Base-by-base conservation (phyloP, 2,888 invertebrate species). In the Lasioglossum malachurum region DNA sequence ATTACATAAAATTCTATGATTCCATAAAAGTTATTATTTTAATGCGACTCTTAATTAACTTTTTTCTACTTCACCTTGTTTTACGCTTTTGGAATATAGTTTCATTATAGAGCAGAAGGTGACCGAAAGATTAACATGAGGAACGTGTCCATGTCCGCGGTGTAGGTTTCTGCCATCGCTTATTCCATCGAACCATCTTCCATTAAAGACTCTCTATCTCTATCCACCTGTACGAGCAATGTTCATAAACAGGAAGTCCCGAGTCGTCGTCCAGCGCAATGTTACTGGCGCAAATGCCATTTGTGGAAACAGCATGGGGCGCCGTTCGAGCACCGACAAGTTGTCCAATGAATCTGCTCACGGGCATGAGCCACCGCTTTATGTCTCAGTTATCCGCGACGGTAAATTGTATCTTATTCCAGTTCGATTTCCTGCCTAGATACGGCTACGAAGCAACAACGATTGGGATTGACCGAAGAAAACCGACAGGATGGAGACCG, bases 221-320 rank as follows among this genome's bases (percentile, higher is more conserved):
- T 78, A 75, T 78, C 80, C 87, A 87, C 87, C 87, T 83, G 87
- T 74, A 80, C 64, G 31, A 75, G 27, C 44, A 71, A n/a, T 27
- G 86, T 81, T 76, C 80, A 75, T 83, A 87, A 78, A 87, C 87
- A 83, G 87, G 87, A 87, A 87, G 82, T 87, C 75, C 60, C 80
- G 67, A 78, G 87, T 67, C 75, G 77, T 14, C 82, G 72, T 14
- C 64, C 79, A 75, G 75, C 74, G 86, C 74, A 76, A 79, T 87
- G 86, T 82, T 82, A 79, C 78, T 53, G 77, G 77, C 82, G 71
- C 82, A 49, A 69, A 75, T 57, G 80, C 87, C 87, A 80, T 87
- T 87, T 83, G 77, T 78, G 87, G 87, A 80, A 87, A 75, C 87
- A 87, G 82, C 87, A 87, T 87, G 87, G 82, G 87, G 87, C 82